A percentile compares a stretch with the other conserved stretches of the same genome.
These are phyloP conservation scores for Lycaon pictus DNA, from an alignment of 2,113 vertebrate genomes.

Conservation along the genomic window DNA sequence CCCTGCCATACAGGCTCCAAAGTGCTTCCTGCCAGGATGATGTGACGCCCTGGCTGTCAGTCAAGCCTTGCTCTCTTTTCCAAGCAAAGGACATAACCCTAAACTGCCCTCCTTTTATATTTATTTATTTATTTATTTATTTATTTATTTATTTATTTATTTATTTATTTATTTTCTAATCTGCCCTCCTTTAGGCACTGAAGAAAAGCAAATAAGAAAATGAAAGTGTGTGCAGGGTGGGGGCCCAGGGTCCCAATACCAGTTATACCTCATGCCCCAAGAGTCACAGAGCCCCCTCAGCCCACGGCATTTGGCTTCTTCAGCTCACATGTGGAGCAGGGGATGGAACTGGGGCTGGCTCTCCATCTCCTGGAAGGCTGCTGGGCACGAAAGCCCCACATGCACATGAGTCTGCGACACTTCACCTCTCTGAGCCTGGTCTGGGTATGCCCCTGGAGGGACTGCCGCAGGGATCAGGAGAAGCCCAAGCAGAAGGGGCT, in stretches of 20 bases:
- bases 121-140: no score
- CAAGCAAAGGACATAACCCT: not conserved
- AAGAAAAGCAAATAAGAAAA: not conserved
- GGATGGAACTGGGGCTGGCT: not conserved
- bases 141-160: no score
- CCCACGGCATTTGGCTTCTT: not conserved
- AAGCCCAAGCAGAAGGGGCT: not conserved
- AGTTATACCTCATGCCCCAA: not conserved
- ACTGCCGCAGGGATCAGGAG: not conserved
- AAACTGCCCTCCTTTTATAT: not conserved
- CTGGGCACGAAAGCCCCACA: not conserved
- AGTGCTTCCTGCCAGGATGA: not conserved
- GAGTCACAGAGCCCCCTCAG: not conserved
- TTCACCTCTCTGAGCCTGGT: not conserved
- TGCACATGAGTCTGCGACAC: not conserved
- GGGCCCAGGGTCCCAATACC: not conserved
- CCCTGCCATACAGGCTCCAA: not conserved
- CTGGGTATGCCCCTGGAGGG: not conserved
- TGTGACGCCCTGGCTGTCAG: not conserved
- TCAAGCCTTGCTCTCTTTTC: not conserved
- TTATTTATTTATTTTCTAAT: not conserved
- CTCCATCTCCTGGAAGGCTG: not conserved
- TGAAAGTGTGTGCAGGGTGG: not conserved
- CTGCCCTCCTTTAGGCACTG: not conserved
- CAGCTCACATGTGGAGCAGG: not conserved